A percentile compares a stretch with the other conserved stretches of the same genome.
Evolutionary conservation across 2,113 vertebrate species (phyloP).

Genomic region (Pluvianellus socialis): DNA sequence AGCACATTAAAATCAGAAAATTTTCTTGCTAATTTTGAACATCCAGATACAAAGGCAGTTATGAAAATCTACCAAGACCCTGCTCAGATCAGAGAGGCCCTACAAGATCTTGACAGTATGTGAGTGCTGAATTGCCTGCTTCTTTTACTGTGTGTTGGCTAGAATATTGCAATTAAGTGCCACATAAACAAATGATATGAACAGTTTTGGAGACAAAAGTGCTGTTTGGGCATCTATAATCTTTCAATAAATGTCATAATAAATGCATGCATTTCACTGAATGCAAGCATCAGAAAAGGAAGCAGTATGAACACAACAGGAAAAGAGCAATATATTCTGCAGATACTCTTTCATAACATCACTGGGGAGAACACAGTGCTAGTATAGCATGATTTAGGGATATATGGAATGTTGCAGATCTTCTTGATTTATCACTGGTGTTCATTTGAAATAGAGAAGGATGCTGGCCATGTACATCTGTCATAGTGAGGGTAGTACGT

Average conservation of each 20-base stretch:
- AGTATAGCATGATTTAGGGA: not conserved
- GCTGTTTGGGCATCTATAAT: not conserved
- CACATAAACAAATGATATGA: not conserved
- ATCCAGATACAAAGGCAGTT: not conserved
- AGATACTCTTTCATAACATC: not conserved
- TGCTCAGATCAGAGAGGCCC: not conserved
- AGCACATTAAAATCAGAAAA: not conserved
- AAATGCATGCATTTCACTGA: not conserved
- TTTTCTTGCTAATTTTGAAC: not conserved
- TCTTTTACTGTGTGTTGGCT: not conserved
- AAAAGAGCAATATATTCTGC: not conserved
- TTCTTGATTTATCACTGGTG: not conserved
- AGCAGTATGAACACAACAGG: not conserved
- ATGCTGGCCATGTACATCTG: not conserved
- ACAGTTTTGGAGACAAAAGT: not conserved
- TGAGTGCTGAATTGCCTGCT: not conserved
- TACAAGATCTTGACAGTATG: not conserved
- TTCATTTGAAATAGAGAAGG: not conserved
- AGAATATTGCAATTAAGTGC: not conserved
- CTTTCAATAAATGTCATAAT: not conserved
- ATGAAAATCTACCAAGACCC: not conserved
- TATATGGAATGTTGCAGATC: not conserved
- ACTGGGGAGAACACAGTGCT: not conserved
- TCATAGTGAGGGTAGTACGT: not conserved
- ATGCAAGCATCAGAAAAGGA: not conserved